A percentile compares a stretch with the other conserved stretches of the same genome.
These are phyloP conservation scores for Drosophila rubida DNA, from an alignment of 2,888 invertebrate genomes.

Conservation along the genomic window DNA sequence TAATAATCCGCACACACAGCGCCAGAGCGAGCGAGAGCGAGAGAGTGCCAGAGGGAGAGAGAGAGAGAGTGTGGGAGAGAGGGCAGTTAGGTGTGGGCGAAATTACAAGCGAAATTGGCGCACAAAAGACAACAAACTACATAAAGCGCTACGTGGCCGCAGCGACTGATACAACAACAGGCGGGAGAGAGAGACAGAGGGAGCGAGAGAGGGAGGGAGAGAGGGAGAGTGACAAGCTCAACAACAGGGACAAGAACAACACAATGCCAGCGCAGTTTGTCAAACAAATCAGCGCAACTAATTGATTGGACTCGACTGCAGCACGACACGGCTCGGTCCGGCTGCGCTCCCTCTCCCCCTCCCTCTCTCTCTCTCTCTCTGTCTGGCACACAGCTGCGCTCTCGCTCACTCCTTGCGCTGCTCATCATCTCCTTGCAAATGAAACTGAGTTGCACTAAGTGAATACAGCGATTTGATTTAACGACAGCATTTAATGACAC, in stretches of 20 bases:
- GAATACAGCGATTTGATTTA: slow-evolving; percentile 46
- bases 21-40: slow-evolving; percentile 10
- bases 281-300: slow-evolving; percentile 70
- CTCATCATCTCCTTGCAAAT: slow-evolving; percentile 16
- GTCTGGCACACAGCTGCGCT: background rate
- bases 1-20: slow-evolving; percentile 68
- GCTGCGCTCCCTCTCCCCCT: background rate
- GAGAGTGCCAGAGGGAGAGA: background rate
- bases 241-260: slow-evolving; percentile 14
- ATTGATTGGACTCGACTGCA: slow-evolving; percentile 53
- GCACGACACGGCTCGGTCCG: background rate
- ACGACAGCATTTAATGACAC: slow-evolving; percentile 46
- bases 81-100: slow-evolving; percentile 18
- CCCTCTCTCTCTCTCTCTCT: background rate
- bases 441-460: slow-evolving; percentile 34
- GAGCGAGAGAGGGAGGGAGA: slow-evolving; percentile 5
- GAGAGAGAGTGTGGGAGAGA: background rate
- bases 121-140: slow-evolving; percentile 55
- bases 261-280: slow-evolving; percentile 56
- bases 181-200: slow-evolving; percentile 13
- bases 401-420: background rate
- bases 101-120: slow-evolving; percentile 56
- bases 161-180: slow-evolving; percentile 49
- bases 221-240: background rate
- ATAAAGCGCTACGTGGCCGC: slow-evolving; percentile 51